Percentiles rank a stretch among this genome's conserved stretches.
Evolutionary conservation across 2,797 vertebrate genomes (phyloP).

Genomic region (Coreius guichenoti): DNA sequence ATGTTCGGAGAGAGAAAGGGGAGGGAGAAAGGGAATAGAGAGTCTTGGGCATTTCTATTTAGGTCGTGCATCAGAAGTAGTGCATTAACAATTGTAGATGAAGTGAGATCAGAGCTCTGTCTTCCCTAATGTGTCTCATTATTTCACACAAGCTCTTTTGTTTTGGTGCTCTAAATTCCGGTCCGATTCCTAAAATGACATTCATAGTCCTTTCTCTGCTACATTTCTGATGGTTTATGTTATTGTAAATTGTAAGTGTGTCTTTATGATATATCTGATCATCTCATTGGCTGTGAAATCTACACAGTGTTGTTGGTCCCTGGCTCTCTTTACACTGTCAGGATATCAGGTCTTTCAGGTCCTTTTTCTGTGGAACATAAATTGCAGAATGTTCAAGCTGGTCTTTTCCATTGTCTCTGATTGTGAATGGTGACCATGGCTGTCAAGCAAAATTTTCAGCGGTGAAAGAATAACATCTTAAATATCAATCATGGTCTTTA

Average conservation of each 20-base stretch:
- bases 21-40: constrained; percentile 48
- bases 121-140: constrained; percentile 65
- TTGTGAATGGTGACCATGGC: neutral
- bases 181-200: constrained; percentile 23
- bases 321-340: neutral
- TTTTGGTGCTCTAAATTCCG: constrained; percentile 52
- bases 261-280: too few relatives aligned
- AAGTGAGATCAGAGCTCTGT: constrained; percentile 59
- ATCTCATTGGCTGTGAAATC: neutral
- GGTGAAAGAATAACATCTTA: neutral
- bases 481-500: neutral
- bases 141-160: constrained; percentile 60
- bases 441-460: neutral
- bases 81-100: constrained; percentile 65
- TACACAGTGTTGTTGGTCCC: neutral
- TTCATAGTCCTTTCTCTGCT: neutral
- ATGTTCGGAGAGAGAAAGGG: constrained; percentile 18
- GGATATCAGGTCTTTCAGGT: too few relatives aligned
- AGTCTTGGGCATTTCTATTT: constrained; percentile 77
- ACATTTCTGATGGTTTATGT: neutral
- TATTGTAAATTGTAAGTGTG: neutral
- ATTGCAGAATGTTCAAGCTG: neutral
- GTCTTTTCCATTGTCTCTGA: too few relatives aligned
- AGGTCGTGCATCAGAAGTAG: constrained; percentile 74
- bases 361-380: neutral